Base-by-base conservation (phyloP, 2,797 vertebrate genomes). In the Champsocephalus gunnari region DNA sequence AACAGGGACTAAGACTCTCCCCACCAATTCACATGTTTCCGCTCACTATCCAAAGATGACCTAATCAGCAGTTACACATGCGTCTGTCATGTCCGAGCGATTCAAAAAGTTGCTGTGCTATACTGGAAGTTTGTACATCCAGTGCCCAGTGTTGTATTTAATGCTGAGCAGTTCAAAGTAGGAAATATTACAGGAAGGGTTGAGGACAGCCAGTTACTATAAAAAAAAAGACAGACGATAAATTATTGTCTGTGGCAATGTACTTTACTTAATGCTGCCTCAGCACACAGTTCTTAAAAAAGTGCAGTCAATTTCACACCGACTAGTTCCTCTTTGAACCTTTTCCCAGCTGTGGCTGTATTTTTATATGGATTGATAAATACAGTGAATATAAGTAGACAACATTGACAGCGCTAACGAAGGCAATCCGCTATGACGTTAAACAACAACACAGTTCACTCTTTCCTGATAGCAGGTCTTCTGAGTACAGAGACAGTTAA, bases 241-340 rank as follows among this genome's bases (percentile, higher is more conserved):
- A 75, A 70, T 73, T 34, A 75, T 71, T 53, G 57, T 81, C 66
- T 17, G 1, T 17, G 53, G 68, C 19, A 56, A 62, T 70, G 51
- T 50, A 44, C 64, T 73, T 87, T 62, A 21, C 32, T 64, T 13
- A 62, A 53, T 73, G 75, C 83, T 76, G 76, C 45, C 51, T 89
- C 85, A 87, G 77, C 88, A 79, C 60, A 65, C 38, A 13, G 38
- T 55, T 12, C 41, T 43, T 47, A 41, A 77, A 74, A 13, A 69
- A 53, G 53, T 32, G 43, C 54, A 59, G 38, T 61, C 65, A 71
- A 61, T 83, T 85, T 86, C 59, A 77, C 53, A 66, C 57, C 12
- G 28, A 83, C 48, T 67, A 70, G 58, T 75, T 87, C 74, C 66
- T 73, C 71, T 66, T 84, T 80, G 28, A 77, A n/a, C 45, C 5